phyloP scores from a whole-genome alignment of 2,113 vertebrate genomes.

The Cynoglossus semilaevis region DNA sequence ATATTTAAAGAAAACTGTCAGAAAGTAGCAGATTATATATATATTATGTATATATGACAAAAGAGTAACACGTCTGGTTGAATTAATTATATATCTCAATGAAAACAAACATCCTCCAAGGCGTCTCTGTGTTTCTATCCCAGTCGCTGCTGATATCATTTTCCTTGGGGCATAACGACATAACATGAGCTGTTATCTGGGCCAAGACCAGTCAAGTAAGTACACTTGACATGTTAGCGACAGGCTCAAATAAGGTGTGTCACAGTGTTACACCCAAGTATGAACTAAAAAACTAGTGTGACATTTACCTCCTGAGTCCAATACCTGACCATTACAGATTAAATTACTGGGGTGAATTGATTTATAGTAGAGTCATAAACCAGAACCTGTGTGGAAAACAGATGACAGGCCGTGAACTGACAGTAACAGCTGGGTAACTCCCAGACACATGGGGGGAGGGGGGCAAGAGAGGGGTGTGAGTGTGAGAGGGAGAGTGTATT shows the following conservation, averaged over 20 bases:
- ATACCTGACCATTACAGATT: background rate
- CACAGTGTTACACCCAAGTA: background rate
- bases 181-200: too few species aligned
- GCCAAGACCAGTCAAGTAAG: background rate
- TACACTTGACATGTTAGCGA: background rate
- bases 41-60: too few species aligned
- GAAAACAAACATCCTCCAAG: too few species aligned
- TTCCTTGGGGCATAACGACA: too few species aligned
- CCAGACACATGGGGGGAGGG: background rate
- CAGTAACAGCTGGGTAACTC: conserved; percentile 45
- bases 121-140: too few species aligned
- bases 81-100: too few species aligned
- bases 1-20: too few species aligned
- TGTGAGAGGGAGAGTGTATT: background rate
- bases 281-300: background rate
- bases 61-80: too few species aligned
- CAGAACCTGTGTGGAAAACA: background rate
- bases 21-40: too few species aligned
- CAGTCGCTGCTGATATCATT: too few species aligned
- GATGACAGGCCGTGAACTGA: conserved; percentile 24
- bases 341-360: background rate
- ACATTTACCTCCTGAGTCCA: background rate
- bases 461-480: background rate
- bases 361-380: background rate
- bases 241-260: conserved; percentile 14